Evolutionary conservation across 2,797 vertebrate species (phyloP), one percentile per base, ranked within the genome.

Genomic region (Prionace glauca): DNA sequence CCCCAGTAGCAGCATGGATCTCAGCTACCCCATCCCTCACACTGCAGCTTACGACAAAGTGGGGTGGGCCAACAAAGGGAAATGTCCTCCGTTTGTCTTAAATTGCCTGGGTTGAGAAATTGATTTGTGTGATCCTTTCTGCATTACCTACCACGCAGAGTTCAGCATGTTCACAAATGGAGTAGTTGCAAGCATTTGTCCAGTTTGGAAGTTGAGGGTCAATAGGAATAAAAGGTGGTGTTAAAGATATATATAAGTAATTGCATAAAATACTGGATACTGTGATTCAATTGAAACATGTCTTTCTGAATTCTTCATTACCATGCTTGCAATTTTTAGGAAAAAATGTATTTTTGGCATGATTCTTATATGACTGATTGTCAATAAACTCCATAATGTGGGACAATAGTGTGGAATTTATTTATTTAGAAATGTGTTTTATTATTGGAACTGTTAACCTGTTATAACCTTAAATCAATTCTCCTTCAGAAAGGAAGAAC

Each of bases 331-430:
- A 72, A 77, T 95, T 77, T 95, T 95, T 95, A 95, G 93, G 93
- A 77, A 95, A 94, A 95, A 95, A 95, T 95, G 93, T 95, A 95
- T 95, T 95, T 95, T 95, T 77, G 93, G 93, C 93, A 95, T 95
- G 93, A 77, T 77, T 72, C 71, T 95, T 92, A 41, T 18, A 92
- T 74, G 71, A 77, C 71, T 56, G 45, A 77, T 77, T 77, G 45
- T 95, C 93, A 95, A 95, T 95, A 95, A 95, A 95, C 71, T 72
- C 32, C 77, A 50, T 36, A 95, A 91, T 62, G 14, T 91, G 56
- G 88, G 20, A 45, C 36, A 84, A 45, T 22, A 84, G 24, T 69
- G 65, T 69, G 90, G 65, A 92, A 41, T 41, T 92, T 41, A 92
- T 92, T 67, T 92, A 92, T 41, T 65, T 92, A 9, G 36, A 92